These are phyloP conservation scores for Agrotis clavis DNA, from an alignment of 2,888 invertebrate genomes.

Conservation along the genomic window DNA sequence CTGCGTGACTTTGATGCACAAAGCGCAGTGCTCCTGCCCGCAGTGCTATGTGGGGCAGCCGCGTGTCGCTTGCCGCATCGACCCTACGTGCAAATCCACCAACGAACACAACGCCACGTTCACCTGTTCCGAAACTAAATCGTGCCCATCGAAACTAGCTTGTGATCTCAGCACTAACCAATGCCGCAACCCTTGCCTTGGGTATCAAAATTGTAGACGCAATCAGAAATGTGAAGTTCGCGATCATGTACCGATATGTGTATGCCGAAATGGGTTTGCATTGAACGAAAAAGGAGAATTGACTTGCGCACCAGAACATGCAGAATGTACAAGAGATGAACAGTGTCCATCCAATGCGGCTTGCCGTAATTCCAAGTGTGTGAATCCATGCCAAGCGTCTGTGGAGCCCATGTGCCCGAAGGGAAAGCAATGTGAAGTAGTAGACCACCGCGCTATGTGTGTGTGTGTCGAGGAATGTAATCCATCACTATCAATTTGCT, in stretches of 20 bases:
- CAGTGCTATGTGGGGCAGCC: slow-evolving; percentile 97
- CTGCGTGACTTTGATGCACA: slow-evolving; percentile 96
- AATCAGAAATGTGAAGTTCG: slow-evolving; percentile 97
- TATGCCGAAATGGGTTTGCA: slow-evolving; percentile 97
- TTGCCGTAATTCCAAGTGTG: slow-evolving; percentile 96
- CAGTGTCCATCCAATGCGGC: slow-evolving; percentile 97
- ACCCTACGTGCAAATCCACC: slow-evolving; percentile 94
- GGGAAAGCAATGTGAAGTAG: slow-evolving; percentile 96
- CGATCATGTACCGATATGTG: slow-evolving; percentile 96
- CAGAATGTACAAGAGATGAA: slow-evolving; percentile 95
- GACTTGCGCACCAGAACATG: slow-evolving; percentile 95
- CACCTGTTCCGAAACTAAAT: slow-evolving; percentile 93
- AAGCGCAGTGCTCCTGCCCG: slow-evolving; percentile 96
- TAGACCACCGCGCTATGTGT: slow-evolving; percentile 96
- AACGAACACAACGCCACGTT: slow-evolving; percentile 91
- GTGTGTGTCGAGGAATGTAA: slow-evolving; percentile 97
- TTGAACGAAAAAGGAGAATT: slow-evolving; percentile 97
- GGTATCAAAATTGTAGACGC: slow-evolving; percentile 93
- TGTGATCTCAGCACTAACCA: slow-evolving; percentile 93
- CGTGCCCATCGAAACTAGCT: slow-evolving; percentile 94
- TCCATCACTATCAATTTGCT: slow-evolving; percentile 96
- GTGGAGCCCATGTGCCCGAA: slow-evolving; percentile 93
- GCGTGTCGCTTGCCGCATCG: slow-evolving; percentile 94
- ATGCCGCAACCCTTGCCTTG: slow-evolving; percentile 95
- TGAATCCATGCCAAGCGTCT: slow-evolving; percentile 95